These are phyloP conservation scores for Dolichopus griseipennis DNA, from an alignment of 2,888 invertebrate genomes.

Conservation along the genomic window DNA sequence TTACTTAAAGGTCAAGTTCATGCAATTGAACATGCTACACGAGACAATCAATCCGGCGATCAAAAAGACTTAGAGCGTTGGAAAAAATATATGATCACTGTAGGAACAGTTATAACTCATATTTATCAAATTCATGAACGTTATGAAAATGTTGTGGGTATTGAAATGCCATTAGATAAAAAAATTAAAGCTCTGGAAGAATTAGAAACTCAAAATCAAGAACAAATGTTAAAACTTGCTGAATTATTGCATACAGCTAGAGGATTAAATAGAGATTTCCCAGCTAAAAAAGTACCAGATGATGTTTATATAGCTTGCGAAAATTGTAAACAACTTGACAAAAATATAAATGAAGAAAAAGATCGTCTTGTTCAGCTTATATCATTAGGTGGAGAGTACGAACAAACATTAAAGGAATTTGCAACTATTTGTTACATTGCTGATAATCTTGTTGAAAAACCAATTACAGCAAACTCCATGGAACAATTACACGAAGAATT, in stretches of 20 bases:
- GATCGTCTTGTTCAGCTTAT: conserved; percentile 67
- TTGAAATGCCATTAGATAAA: conserved; percentile 56
- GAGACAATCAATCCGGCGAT: conserved; percentile 49
- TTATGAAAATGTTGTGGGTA: conserved; percentile 28
- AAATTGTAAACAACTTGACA: conserved; percentile 58
- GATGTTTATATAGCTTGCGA: conserved; percentile 60
- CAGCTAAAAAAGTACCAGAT: conserved; percentile 57
- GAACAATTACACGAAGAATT: conserved; percentile 81
- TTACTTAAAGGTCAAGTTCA: conserved; percentile 58
- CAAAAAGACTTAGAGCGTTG: conserved; percentile 58
- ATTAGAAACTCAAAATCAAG: conserved; percentile 58
- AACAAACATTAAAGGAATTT: conserved; percentile 78
- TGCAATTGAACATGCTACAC: conserved; percentile 60
- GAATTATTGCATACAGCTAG: conserved; percentile 56
- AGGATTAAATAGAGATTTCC: conserved; percentile 57
- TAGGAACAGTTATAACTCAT: conserved; percentile 44
- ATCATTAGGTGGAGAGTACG: conserved; percentile 75
- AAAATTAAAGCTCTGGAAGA: conserved; percentile 63
- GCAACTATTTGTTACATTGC: conserved; percentile 77
- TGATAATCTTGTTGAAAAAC: conserved; percentile 68
- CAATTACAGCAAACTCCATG: conserved; percentile 63
- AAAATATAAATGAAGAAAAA: conserved; percentile 59
- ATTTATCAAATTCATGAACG: conserved; percentile 34
- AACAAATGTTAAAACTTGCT: conserved; percentile 51
- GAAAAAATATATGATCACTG: conserved; percentile 59